A percentile compares a stretch with the other conserved stretches of the same genome.
phyloP scores from a whole-genome alignment of 2,797 vertebrate species.

The Margarornis squamiger region DNA sequence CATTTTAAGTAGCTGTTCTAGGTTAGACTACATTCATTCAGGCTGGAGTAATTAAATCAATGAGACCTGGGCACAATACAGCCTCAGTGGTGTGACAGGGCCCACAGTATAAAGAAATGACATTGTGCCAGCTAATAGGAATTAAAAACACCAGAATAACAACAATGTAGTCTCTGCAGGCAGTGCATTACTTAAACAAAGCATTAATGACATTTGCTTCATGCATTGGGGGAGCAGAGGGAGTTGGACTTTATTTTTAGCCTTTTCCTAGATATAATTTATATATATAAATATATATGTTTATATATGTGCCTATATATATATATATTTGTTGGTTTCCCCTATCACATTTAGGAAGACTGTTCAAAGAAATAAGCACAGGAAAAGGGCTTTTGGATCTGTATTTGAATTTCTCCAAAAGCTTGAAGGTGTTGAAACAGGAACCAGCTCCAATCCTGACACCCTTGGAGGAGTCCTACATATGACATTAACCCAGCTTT shows the following conservation, averaged over 20 bases:
- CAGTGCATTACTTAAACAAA: conserved; percentile 61
- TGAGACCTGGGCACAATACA: conserved; percentile 78
- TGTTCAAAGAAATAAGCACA: neutral
- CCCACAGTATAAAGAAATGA: conserved; percentile 74
- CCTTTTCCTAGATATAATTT: neutral
- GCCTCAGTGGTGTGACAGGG: conserved; percentile 78
- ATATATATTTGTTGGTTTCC: neutral
- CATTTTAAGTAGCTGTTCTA: conserved; percentile 84
- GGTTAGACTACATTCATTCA: conserved; percentile 79
- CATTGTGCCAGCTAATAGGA: conserved; percentile 62
- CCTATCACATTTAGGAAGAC: neutral
- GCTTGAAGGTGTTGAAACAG: neutral
- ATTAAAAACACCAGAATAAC: conserved; percentile 73
- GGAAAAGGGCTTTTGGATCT: neutral
- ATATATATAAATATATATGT: neutral
- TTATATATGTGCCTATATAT: too few species aligned
- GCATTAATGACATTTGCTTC: conserved; percentile 36
- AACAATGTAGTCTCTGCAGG: conserved; percentile 48
- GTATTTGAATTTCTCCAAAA: neutral
- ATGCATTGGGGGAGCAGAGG: neutral
- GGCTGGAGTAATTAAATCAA: conserved; percentile 88
- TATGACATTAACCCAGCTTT: neutral
- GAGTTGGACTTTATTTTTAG: conserved; percentile 1
- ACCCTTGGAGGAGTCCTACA: neutral
- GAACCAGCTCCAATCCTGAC: neutral